Percentiles rank a stretch among this genome's conserved stretches.
phyloP scores from a whole-genome alignment of 1,140 invertebrate species.

The Penaeus japonicus region DNA sequence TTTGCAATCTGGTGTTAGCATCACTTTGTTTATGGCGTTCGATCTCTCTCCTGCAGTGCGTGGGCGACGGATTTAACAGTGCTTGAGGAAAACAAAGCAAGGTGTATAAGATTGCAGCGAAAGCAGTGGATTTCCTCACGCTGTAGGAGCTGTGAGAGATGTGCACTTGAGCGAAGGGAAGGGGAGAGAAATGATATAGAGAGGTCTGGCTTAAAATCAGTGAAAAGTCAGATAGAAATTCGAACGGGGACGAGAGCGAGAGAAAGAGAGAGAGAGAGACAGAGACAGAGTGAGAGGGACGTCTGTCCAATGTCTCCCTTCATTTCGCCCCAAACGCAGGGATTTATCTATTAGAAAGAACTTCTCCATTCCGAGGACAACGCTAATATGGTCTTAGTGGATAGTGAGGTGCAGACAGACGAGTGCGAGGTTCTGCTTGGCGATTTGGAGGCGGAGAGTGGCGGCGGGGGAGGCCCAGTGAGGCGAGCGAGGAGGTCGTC shows the following conservation, averaged over 20 bases:
- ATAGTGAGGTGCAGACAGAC: conserved; percentile 53
- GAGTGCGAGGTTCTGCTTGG: conserved; percentile 2
- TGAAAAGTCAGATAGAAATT: not conserved
- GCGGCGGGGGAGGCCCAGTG: not conserved
- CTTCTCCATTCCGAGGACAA: not conserved
- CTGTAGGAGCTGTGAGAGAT: too few relatives aligned
- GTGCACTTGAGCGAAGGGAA: not conserved
- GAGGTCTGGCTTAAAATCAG: not conserved
- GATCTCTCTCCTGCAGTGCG: too few relatives aligned
- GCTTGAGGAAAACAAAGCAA: too few relatives aligned
- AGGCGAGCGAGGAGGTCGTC: not conserved
- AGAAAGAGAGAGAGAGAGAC: too few relatives aligned
- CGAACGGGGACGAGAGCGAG: not conserved
- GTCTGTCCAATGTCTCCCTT: too few relatives aligned
- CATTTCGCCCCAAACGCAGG: not conserved
- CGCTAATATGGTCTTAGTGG: conserved; percentile 49
- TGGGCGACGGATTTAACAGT: too few relatives aligned
- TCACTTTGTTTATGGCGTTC: too few relatives aligned
- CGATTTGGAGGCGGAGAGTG: not conserved
- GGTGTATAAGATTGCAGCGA: too few relatives aligned
- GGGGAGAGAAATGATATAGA: not conserved
- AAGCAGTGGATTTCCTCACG: too few relatives aligned
- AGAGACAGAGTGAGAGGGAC: too few relatives aligned
- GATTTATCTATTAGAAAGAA: not conserved
- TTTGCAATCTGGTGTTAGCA: too few relatives aligned